Evolutionary conservation across 37 sponge, comb jelly and placozoan genomes (phyloP).

Genomic region (Chondrosia reniformis): DNA sequence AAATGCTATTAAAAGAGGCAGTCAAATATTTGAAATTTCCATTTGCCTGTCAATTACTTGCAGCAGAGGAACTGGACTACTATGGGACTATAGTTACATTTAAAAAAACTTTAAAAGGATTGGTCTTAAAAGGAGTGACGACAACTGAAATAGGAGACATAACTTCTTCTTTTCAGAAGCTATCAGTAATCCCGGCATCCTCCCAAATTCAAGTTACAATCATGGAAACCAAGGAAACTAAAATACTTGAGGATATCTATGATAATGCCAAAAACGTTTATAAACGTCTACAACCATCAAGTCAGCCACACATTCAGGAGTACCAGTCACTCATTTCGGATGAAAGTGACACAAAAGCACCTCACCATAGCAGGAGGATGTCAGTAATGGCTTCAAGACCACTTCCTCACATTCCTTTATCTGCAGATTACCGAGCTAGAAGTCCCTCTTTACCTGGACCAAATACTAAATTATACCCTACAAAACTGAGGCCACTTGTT

Average conservation of each 20-base stretch:
- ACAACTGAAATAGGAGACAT: background rate
- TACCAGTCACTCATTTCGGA: too few species aligned
- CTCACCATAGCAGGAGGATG: too few species aligned
- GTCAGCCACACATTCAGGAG: too few species aligned
- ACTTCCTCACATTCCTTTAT: too few species aligned
- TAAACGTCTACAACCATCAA: background rate
- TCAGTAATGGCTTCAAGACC: too few species aligned
- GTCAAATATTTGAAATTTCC: background rate
- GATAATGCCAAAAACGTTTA: background rate
- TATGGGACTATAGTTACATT: background rate
- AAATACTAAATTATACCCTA: too few species aligned
- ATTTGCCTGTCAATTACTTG: background rate
- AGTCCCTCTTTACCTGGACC: too few species aligned
- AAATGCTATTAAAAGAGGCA: background rate
- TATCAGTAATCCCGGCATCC: background rate
- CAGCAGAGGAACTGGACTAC: background rate
- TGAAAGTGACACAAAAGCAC: too few species aligned
- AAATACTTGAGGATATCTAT: background rate
- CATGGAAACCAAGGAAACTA: background rate
- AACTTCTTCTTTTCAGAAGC: background rate
- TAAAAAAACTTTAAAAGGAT: background rate
- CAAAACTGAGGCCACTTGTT: too few species aligned
- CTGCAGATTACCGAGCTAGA: too few species aligned
- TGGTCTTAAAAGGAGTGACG: background rate
- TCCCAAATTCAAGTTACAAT: background rate